Evolutionary conservation across 2,888 invertebrate species (phyloP), one percentile per base, ranked within the genome.

Genomic region (Lepidochrysops patricia): DNA sequence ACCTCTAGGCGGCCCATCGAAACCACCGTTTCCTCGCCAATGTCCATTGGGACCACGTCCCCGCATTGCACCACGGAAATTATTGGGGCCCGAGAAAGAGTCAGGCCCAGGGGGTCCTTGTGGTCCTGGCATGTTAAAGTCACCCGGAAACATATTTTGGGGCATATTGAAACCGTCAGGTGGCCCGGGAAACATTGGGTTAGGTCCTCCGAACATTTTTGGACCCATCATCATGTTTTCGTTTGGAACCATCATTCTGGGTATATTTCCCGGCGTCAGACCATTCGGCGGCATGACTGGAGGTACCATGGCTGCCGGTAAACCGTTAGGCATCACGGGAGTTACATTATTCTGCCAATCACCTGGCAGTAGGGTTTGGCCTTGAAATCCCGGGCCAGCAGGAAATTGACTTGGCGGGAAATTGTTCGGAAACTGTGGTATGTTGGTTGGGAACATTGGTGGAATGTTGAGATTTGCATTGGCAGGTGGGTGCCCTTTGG

Each of bases 401-500:
- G 88, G 82, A 65, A 89, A 89, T 64, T 81, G 88, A 57, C 88
- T 80, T 64, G 82, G 86, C 23, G 89, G 88, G 68, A 89, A 90
- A 63, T 75, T 77, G 61, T 76, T 79, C 12, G 82, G 85, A 80
- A 86, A 91, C 72, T 78, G 88, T 64, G 86, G 65, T 62, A 88
- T 81, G 66, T 76, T 84, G 48, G 80, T 72, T 32, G 90, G 87
- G 77, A 91, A 85, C 77, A 90, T 84, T 35, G 88, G 74, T 43
- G 89, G 89, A 58, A 84, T 76, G 66, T 66, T 81, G 13, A 81
- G 69, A 62, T 67, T 81, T 62, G 62, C 74, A 70, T 70, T 64
- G 61, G 77, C 82, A 32, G 93, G 91, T 4, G 91, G 91, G 63
- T 81, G 87, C 9, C 93, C 93, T 75, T 95, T 95, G 0, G 96